Evolutionary conservation across 1,140 invertebrate genomes (phyloP).

Genomic region (Rhysida immarginata): DNA sequence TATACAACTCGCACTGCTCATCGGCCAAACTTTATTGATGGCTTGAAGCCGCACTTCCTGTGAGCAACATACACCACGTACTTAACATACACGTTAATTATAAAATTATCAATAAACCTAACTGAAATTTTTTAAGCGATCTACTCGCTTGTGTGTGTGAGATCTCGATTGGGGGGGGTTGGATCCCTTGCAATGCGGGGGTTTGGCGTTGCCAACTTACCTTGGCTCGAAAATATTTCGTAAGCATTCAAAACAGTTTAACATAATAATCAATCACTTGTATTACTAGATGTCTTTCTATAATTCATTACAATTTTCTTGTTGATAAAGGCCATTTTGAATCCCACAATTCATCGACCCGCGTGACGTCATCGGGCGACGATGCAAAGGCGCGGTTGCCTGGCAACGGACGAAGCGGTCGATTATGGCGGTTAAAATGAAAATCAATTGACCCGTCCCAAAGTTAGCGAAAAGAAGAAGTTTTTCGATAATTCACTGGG

Average conservation of each 20-base stretch:
- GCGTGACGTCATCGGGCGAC: neutral
- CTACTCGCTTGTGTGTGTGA: too few relatives aligned
- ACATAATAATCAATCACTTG: neutral
- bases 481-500: neutral
- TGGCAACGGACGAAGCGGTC: neutral
- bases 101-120: too few relatives aligned
- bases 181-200: too few relatives aligned
- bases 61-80: too few relatives aligned
- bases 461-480: neutral
- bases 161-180: too few relatives aligned
- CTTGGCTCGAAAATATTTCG: conserved; percentile 2
- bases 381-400: neutral
- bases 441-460: neutral
- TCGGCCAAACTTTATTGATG: too few relatives aligned
- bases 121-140: too few relatives aligned
- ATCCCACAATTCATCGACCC: conserved; percentile 1
- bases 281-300: neutral
- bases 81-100: too few relatives aligned
- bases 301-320: neutral
- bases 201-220: neutral
- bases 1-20: too few relatives aligned
- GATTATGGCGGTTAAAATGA: neutral
- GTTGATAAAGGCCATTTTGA: conserved; percentile 5
- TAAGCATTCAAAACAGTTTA: conserved; percentile 4
- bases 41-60: too few relatives aligned